These are phyloP conservation scores for Mormyrus lacerda DNA, from an alignment of 2,113 vertebrate species.

Conservation along the genomic window DNA sequence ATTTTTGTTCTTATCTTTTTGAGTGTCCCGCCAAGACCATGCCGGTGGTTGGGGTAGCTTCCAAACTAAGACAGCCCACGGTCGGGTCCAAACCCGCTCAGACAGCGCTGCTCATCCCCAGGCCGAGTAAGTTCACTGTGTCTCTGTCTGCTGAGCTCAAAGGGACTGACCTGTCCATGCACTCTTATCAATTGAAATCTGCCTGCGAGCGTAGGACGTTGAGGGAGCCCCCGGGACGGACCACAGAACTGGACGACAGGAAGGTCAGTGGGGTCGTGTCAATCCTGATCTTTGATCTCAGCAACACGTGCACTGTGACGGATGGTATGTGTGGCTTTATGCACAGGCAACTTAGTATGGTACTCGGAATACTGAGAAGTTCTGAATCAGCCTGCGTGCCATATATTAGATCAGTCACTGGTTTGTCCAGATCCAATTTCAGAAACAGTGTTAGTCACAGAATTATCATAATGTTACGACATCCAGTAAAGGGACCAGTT, in stretches of 20 bases:
- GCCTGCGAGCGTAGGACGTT: conserved; percentile 62
- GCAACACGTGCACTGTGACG: not conserved
- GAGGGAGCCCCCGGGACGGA: conserved; percentile 42
- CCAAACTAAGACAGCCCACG: conserved; percentile 80
- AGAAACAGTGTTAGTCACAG: not conserved
- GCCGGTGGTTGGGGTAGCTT: conserved; percentile 92
- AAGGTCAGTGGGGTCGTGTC: conserved; percentile 78
- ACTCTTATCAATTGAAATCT: conserved; percentile 78
- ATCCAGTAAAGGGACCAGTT: not conserved
- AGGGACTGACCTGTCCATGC: conserved; percentile 52
- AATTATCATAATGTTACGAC: not conserved
- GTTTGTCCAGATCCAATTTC: not conserved
- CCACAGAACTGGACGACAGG: conserved; percentile 76
- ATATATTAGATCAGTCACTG: not conserved
- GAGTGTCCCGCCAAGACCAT: conserved; percentile 53
- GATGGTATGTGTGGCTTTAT: no score
- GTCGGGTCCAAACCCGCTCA: conserved; percentile 82
- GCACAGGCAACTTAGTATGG: not conserved
- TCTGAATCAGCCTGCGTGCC: not conserved
- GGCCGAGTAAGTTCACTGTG: conserved; percentile 53
- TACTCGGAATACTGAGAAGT: not conserved
- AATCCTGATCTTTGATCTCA: conserved; percentile 23
- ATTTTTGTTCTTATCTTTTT: not conserved
- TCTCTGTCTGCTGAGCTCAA: conserved; percentile 66
- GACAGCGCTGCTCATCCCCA: conserved; percentile 80